These are phyloP conservation scores for Neocrepidodera transversa DNA, from an alignment of 2,888 invertebrate species.

Conservation along the genomic window DNA sequence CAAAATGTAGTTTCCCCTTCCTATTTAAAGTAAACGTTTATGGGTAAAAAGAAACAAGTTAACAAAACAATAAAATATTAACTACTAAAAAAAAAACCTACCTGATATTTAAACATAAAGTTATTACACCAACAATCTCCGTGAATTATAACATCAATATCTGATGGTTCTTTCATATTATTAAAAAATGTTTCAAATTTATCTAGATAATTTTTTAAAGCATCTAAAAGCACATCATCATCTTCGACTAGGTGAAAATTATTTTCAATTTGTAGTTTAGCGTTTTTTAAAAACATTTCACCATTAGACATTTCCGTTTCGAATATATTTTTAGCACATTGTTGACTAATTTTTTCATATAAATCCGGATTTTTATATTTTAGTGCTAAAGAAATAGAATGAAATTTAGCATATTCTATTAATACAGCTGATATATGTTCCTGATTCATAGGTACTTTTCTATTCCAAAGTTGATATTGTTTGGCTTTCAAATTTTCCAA, in stretches of 20 bases:
- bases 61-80: too few relatives aligned
- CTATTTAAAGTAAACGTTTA: too few relatives aligned
- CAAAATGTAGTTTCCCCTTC: too few relatives aligned
- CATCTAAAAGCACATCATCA: not conserved
- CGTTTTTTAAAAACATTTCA: not conserved
- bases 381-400: conserved; percentile 50
- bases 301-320: not conserved
- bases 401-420: conserved; percentile 50
- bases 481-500: conserved; percentile 46
- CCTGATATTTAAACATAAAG: conserved; percentile 43
- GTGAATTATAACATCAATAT: conserved; percentile 38
- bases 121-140: conserved; percentile 51
- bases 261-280: not conserved
- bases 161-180: not conserved
- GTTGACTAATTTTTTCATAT: conserved; percentile 34
- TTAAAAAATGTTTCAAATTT: conserved; percentile 1
- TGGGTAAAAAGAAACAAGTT: too few relatives aligned
- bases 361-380: conserved; percentile 44
- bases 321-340: conserved; percentile 18
- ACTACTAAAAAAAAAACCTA: conserved; percentile 28
- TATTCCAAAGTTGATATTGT: conserved; percentile 46
- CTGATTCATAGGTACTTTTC: conserved; percentile 45
- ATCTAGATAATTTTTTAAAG: conserved; percentile 3
- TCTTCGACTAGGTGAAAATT: conserved; percentile 4
- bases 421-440: conserved; percentile 48